Evolutionary conservation across 2,888 invertebrate genomes (phyloP).

Genomic region (Athripsodes cinereus): DNA sequence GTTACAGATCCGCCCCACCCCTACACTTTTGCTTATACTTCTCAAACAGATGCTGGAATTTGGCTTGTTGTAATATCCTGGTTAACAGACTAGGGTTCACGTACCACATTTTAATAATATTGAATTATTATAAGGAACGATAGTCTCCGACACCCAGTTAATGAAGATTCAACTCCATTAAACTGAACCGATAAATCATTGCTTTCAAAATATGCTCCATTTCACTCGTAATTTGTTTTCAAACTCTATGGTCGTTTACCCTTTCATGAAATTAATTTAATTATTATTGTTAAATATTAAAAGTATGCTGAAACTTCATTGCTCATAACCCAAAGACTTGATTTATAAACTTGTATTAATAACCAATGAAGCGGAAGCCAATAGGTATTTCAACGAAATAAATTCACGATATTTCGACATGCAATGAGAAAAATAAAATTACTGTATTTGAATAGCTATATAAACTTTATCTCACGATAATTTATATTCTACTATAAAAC

Average conservation of each 20-base stretch:
- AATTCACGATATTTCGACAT: no score
- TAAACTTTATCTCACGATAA: no score
- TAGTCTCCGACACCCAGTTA: not conserved
- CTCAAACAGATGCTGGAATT: constrained; percentile 17
- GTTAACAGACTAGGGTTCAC: constrained; percentile 5
- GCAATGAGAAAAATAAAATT: no score
- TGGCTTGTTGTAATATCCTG: constrained; percentile 1
- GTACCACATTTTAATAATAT: constrained; percentile 2
- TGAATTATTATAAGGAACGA: not conserved
- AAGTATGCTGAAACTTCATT: not conserved
- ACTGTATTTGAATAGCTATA: no score
- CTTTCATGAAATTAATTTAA: not conserved
- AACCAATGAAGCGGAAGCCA: no score
- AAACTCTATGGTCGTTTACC: not conserved
- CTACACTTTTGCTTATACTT: constrained; percentile 9
- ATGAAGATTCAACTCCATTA: constrained; percentile 1
- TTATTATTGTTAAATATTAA: not conserved
- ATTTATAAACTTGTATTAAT: no score
- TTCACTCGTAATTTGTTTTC: not conserved
- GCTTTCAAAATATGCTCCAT: not conserved
- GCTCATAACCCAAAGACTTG: no score
- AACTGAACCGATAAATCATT: no score
- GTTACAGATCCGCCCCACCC: constrained; percentile 9
- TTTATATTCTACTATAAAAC: no score
- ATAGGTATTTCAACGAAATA: no score